These are phyloP conservation scores for Lophochroa leadbeateri DNA, from an alignment of 2,113 vertebrate genomes.

Conservation along the genomic window DNA sequence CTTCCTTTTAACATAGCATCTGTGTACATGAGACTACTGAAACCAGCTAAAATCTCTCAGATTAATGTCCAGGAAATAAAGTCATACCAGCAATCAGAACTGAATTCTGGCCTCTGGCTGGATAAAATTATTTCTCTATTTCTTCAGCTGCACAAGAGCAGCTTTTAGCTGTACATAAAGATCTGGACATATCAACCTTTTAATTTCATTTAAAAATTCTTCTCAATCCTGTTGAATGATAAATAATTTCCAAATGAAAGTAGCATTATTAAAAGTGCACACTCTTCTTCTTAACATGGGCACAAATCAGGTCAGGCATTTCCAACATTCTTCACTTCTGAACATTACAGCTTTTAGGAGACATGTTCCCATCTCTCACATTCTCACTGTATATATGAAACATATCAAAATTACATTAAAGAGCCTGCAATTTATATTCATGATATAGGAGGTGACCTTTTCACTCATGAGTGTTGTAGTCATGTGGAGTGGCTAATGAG, in stretches of 20 bases:
- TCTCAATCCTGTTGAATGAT: neutral
- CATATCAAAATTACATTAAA: constrained; percentile 54
- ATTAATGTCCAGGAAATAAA: neutral
- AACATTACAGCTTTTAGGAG: constrained; percentile 41
- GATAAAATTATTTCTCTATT: neutral
- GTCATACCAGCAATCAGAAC: neutral
- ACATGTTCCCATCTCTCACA: constrained; percentile 36
- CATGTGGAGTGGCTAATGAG: constrained; percentile 28
- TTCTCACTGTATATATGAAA: constrained; percentile 24
- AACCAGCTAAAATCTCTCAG: neutral
- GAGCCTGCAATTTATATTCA: constrained; percentile 42
- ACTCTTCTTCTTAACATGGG: neutral
- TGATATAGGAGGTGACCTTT: constrained; percentile 63
- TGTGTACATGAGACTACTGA: neutral
- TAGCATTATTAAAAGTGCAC: neutral
- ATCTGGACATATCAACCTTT: neutral
- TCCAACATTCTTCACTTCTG: neutral
- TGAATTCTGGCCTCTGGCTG: neutral
- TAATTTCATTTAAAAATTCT: neutral
- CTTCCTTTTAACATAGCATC: neutral
- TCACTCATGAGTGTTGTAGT: constrained; percentile 45
- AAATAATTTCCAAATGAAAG: constrained; percentile 54
- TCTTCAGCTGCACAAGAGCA: neutral
- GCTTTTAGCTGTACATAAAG: neutral
- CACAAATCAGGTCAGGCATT: neutral